Evolutionary conservation across 2,888 invertebrate species (phyloP).

Genomic region (Autographa pulchrina): DNA sequence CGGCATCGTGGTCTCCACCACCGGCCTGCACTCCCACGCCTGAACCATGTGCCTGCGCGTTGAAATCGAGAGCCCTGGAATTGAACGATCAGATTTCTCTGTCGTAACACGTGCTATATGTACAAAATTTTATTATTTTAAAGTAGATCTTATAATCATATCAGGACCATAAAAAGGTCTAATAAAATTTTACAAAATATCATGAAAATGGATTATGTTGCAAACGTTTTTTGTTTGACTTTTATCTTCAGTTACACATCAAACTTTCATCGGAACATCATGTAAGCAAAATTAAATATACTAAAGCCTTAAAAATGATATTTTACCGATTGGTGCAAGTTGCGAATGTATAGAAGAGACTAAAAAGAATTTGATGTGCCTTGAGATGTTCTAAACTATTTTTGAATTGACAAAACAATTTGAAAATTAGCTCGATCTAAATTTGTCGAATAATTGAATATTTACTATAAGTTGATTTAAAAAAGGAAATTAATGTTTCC

Average conservation of each 20-base stretch:
- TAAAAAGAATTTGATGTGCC: slow-evolving; percentile 51
- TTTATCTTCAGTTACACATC: slow-evolving; percentile 1
- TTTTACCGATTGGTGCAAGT: slow-evolving; percentile 23
- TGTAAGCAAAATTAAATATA: background rate
- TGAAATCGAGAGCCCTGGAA: slow-evolving; percentile 15
- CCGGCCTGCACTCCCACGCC: slow-evolving; percentile 76
- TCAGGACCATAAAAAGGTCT: background rate
- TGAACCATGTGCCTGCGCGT: slow-evolving; percentile 11
- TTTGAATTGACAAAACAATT: slow-evolving; percentile 31
- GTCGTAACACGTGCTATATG: background rate
- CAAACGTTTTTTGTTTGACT: background rate
- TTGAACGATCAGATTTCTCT: slow-evolving; percentile 6
- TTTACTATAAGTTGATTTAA: background rate
- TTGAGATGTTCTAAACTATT: slow-evolving; percentile 43
- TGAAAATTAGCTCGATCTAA: slow-evolving; percentile 19
- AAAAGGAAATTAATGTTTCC: slow-evolving; percentile 5
- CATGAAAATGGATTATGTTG: background rate
- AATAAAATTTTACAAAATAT: background rate
- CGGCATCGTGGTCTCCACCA: slow-evolving; percentile 78
- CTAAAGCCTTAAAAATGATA: slow-evolving; percentile 8
- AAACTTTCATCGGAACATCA: background rate
- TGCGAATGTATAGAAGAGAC: slow-evolving; percentile 21
- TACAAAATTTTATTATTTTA: slow-evolving; percentile 7
- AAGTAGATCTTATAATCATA: slow-evolving; percentile 15
- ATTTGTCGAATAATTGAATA: slow-evolving; percentile 17